Base-by-base conservation (phyloP, 2,888 invertebrate species). In the Stenodera caucasica region DNA sequence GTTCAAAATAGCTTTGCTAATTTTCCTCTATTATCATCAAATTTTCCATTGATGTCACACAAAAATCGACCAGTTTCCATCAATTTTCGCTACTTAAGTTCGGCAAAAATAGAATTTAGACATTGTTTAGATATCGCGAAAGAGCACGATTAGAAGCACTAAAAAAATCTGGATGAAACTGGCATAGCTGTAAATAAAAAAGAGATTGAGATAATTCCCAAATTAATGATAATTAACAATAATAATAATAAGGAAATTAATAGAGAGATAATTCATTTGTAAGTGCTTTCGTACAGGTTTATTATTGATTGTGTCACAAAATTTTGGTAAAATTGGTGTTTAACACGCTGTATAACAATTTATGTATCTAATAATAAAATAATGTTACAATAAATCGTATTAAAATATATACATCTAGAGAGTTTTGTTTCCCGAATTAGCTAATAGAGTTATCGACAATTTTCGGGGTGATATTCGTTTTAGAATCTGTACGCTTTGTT, bases 401-500 rank as follows among this genome's bases (percentile, higher is more conserved):
- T 57, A 53, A 61, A 57, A 57, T 52, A 60, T 64, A 56, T 53
- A 37, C 40, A 33, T 26, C 8, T 52, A 15, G 29, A n/a, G n/a
- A 12, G 8, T 18, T 45, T 45, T 18, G 8, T n/a, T 11, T 52
- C 30, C 30, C 26, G 5, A 52, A 32, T 52, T 18, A 45, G 1
- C 18, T 49, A 18, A 23, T 5, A 49, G 18, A 18, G 2, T 4
- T 6, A 23, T 15, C 5, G 18, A n/a, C 3, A 45, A 45, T 12
- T n/a, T 2, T 7, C 11, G 11, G 35, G 32, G 57, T 55, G 32
- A 29, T 18, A 51, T 67, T 66, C 56, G 71, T 70, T 72, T 74
- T 73, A 74, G 74, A 74, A 74, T 74, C 72, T 73, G 72, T 73
- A 74, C 73, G 73, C 72, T 74, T 74, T 72, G 74, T 69, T 73